These are phyloP conservation scores for Gymnogyps californianus DNA, from an alignment of 2,113 vertebrate species.

Conservation along the genomic window DNA sequence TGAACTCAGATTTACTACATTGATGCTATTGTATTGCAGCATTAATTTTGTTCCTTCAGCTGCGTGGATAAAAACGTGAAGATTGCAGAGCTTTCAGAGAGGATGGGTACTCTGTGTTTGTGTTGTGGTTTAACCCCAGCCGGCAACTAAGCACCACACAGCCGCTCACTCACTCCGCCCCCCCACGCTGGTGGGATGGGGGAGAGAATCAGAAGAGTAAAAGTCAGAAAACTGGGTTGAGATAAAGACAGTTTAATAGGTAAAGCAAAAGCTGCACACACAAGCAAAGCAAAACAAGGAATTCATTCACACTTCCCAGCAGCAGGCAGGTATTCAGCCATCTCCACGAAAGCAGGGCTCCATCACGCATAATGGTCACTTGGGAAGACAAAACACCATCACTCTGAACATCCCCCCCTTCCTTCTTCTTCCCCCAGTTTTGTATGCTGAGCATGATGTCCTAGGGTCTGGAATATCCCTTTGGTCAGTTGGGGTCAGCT, in stretches of 20 bases:
- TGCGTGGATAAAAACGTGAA: not conserved
- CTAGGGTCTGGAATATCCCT: not conserved
- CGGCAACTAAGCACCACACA: not conserved
- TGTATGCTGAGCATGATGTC: not conserved
- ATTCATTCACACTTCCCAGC: accelerated
- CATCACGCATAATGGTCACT: accelerated
- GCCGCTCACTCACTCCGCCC: accelerated
- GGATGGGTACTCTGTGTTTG: not conserved
- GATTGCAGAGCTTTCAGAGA: not conserved
- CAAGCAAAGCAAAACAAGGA: not conserved
- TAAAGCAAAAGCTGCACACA: accelerated
- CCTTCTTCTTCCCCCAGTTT: not conserved
- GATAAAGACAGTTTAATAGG: not conserved
- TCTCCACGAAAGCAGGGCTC: not conserved
- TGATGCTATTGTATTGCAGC: not conserved
- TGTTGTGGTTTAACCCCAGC: not conserved
- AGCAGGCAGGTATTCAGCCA: not conserved
- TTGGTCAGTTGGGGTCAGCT: not conserved
- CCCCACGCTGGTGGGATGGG: accelerated
- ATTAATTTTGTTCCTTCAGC: not conserved
- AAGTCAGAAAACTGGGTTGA: not conserved
- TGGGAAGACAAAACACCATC: not conserved
- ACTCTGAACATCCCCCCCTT: accelerated
- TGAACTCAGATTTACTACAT: not conserved
- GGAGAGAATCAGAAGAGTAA: not conserved